Percentiles rank a stretch among this genome's conserved stretches.
phyloP scores from a whole-genome alignment of 2,797 vertebrate genomes.

The Thaleichthys pacificus region DNA sequence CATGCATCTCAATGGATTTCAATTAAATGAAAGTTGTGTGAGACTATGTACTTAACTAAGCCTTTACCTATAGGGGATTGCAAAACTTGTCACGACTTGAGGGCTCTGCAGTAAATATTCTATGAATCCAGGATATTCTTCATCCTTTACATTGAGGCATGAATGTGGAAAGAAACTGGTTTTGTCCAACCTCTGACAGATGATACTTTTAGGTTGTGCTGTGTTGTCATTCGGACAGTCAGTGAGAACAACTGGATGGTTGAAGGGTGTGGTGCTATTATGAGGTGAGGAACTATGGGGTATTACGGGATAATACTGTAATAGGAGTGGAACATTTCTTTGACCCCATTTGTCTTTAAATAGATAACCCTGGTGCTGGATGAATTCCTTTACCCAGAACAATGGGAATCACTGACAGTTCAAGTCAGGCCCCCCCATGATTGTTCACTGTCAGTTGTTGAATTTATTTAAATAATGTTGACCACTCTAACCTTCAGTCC shows the following conservation, averaged over 20 bases:
- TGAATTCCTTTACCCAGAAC: constrained; percentile 5
- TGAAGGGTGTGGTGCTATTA: constrained; percentile 15
- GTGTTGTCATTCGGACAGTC: constrained; percentile 3
- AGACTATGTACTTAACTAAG: neutral
- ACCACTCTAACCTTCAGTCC: neutral
- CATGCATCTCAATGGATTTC: neutral
- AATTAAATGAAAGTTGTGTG: neutral
- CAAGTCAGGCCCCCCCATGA: neutral
- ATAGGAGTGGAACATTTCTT: constrained; percentile 14
- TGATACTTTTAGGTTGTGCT: neutral
- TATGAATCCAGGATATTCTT: too few species aligned
- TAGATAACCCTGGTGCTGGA: neutral
- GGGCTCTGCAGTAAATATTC: neutral
- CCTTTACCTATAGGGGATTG: neutral
- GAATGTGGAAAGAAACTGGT: too few species aligned
- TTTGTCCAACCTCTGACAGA: neutral
- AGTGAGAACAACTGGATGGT: constrained; percentile 1
- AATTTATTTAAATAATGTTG: neutral
- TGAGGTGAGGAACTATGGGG: neutral
- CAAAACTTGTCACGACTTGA: neutral
- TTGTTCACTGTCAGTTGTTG: neutral
- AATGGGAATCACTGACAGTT: neutral
- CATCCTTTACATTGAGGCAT: too few species aligned
- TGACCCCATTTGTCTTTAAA: constrained; percentile 10
- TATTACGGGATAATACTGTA: neutral